Evolutionary conservation across 1,140 invertebrate species (phyloP).

Genomic region (Hycleus cichorii): DNA sequence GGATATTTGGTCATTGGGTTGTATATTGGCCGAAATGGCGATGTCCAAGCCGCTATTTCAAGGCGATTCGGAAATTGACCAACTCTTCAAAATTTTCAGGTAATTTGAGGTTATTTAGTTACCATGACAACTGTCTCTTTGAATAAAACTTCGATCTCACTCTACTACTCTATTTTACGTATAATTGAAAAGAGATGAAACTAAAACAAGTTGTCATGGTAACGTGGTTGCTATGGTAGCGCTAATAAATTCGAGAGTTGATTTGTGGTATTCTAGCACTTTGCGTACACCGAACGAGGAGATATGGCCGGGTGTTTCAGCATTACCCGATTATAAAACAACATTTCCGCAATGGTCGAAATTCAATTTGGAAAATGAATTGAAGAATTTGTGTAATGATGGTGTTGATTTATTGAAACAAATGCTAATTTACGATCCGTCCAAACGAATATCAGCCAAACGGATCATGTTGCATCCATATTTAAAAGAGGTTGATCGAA

Average conservation of each 20-base stretch:
- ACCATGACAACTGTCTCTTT: neutral
- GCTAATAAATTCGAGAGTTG: neutral
- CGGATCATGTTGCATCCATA: slow-evolving; percentile 65
- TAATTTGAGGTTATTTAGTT: slow-evolving; percentile 6
- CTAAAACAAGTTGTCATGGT: too few relatives aligned
- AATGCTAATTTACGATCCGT: slow-evolving; percentile 76
- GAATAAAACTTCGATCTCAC: too few relatives aligned
- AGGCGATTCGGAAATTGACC: slow-evolving; percentile 94
- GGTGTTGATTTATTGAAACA: slow-evolving; percentile 67
- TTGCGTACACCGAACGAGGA: slow-evolving; percentile 78
- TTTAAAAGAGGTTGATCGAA: slow-evolving; percentile 46
- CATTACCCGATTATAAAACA: slow-evolving; percentile 78
- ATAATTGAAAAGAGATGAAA: too few relatives aligned
- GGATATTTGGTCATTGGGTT: slow-evolving; percentile 96
- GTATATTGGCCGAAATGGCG: slow-evolving; percentile 94
- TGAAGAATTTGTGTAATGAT: slow-evolving; percentile 52
- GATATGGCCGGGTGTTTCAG: slow-evolving; percentile 82
- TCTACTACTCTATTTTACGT: too few relatives aligned
- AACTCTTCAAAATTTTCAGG: slow-evolving; percentile 83
- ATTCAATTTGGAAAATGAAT: slow-evolving; percentile 51
- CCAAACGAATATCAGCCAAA: slow-evolving; percentile 64
- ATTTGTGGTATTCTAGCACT: slow-evolving; percentile 45
- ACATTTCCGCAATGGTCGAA: slow-evolving; percentile 77
- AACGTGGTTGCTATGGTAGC: too few relatives aligned
- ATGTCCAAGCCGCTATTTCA: slow-evolving; percentile 87